Conservation (phyloP, 2,113 vertebrate species). For the Scolopax mira region DNA sequence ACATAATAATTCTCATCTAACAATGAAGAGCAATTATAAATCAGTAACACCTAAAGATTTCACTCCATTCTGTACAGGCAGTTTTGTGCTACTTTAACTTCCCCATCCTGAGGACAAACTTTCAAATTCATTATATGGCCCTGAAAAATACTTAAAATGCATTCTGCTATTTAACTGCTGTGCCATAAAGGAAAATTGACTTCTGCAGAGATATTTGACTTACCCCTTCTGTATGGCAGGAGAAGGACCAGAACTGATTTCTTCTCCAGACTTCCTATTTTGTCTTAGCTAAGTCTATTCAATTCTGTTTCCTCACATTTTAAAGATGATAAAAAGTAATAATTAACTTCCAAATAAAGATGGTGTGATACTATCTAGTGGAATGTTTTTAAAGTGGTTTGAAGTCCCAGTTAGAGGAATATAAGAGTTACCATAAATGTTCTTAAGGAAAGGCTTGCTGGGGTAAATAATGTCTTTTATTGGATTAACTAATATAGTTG, state of each 20-base stretch:
- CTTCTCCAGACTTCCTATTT: slow-evolving; percentile 28
- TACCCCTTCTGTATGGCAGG: background rate
- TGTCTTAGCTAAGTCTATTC: slow-evolving; percentile 16
- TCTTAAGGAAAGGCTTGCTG: slow-evolving; percentile 27
- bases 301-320: slow-evolving; percentile 47
- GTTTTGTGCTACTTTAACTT: slow-evolving; percentile 1
- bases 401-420: slow-evolving; percentile 22
- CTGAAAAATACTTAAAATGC: background rate
- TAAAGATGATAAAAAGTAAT: slow-evolving; percentile 49
- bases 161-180: background rate
- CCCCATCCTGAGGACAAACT: background rate
- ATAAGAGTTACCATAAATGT: slow-evolving; percentile 13
- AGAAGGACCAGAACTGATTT: background rate
- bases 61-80: background rate
- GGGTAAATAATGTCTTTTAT: slow-evolving; percentile 48
- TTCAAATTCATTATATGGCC: background rate
- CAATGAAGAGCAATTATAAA: slow-evolving; percentile 17
- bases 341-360: slow-evolving; percentile 57
- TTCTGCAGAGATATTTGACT: background rate
- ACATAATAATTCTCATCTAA: slow-evolving; percentile 41
- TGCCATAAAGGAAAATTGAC: background rate
- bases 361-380: slow-evolving; percentile 12
- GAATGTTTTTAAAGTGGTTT: slow-evolving; percentile 42
- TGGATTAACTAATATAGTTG: slow-evolving; percentile 27
- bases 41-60: slow-evolving; percentile 26